These are phyloP conservation scores for Sminthopsis crassicaudata DNA, from an alignment of 2,113 vertebrate genomes.

Conservation along the genomic window DNA sequence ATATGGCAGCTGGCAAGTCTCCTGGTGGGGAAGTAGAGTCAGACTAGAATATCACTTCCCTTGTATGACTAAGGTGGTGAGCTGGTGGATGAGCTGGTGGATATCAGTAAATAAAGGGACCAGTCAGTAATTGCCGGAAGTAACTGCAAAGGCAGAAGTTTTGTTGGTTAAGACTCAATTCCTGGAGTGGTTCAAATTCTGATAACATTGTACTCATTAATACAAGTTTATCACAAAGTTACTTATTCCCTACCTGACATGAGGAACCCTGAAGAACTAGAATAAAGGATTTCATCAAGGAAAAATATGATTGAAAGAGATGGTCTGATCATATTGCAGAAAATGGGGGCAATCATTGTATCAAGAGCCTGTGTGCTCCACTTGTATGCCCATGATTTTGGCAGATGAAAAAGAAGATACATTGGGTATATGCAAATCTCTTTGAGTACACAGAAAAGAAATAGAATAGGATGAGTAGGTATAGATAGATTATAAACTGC, in stretches of 20 bases:
- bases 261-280: neutral
- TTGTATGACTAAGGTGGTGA: neutral
- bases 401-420: neutral
- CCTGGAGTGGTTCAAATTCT: neutral
- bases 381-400: neutral
- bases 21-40: neutral
- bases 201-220: neutral
- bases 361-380: neutral
- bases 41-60: neutral
- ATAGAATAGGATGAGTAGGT: neutral
- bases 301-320: neutral
- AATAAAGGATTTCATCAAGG: neutral
- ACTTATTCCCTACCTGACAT: neutral
- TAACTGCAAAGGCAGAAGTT: neutral
- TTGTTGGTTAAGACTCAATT: neutral
- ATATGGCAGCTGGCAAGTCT: neutral
- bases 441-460: neutral
- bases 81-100: neutral
- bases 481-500: neutral
- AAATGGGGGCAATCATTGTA: neutral
- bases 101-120: neutral
- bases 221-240: neutral
- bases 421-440: neutral
- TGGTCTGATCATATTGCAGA: neutral
- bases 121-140: neutral